A percentile compares a stretch with the other conserved stretches of the same genome.
These are phyloP conservation scores for Malacosoma neustria DNA, from an alignment of 2,888 invertebrate genomes.

Conservation along the genomic window DNA sequence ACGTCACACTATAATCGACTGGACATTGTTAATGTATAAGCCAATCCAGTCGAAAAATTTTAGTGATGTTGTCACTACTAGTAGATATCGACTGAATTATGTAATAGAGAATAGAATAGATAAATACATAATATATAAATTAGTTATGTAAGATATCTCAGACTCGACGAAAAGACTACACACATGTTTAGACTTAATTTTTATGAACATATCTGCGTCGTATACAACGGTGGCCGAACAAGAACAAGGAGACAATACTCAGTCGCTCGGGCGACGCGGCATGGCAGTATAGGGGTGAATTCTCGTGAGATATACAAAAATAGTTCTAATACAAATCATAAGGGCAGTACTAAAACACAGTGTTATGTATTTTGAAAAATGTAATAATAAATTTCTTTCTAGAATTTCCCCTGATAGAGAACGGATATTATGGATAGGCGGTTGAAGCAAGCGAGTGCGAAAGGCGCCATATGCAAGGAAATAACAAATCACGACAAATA, in stretches of 20 bases:
- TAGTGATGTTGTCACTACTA: constrained; percentile 58
- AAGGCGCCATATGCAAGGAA: too few species aligned
- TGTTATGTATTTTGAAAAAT: too few species aligned
- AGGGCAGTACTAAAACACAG: too few species aligned
- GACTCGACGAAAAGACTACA: constrained; percentile 72
- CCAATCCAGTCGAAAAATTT: constrained; percentile 45
- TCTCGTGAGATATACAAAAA: constrained; percentile 6
- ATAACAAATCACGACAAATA: too few species aligned
- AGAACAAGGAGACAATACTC: constrained; percentile 67
- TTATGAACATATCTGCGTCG: constrained; percentile 70
- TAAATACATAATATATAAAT: constrained; percentile 55
- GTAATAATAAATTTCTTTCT: too few species aligned
- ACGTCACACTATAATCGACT: constrained; percentile 29
- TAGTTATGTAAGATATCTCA: constrained; percentile 67
- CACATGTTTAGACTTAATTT: constrained; percentile 63
- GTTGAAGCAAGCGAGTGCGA: too few species aligned
- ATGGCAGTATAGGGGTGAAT: constrained; percentile 6
- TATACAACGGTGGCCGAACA: constrained; percentile 53
- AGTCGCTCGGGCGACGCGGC: constrained; percentile 19
- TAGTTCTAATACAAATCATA: too few species aligned
- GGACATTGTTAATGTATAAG: constrained; percentile 24
- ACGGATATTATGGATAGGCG: too few species aligned
- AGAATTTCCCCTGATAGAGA: too few species aligned
- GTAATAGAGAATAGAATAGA: constrained; percentile 51
- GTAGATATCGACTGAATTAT: constrained; percentile 66